Evolutionary conservation across 2,888 invertebrate species (phyloP).

Genomic region (Idaea dimidiata): DNA sequence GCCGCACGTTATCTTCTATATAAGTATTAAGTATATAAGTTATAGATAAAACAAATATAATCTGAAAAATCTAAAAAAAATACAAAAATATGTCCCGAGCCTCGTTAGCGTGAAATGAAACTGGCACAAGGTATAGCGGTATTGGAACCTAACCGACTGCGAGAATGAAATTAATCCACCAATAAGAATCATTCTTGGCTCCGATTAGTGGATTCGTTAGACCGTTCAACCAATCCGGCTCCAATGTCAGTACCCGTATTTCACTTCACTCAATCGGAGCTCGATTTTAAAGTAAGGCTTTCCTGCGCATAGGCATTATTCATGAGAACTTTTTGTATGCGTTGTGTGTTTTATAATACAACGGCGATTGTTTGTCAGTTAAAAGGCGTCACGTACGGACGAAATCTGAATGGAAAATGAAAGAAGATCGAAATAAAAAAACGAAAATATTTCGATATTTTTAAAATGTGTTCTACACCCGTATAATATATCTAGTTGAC

Average conservation of each 20-base stretch:
- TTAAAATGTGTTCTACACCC: background rate
- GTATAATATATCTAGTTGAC: conserved; percentile 6
- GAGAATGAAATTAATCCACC: background rate
- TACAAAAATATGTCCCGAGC: conserved; percentile 54
- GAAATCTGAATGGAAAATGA: no score
- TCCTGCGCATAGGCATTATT: conserved; percentile 58
- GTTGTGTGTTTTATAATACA: conserved; percentile 35
- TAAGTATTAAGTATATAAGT: conserved; percentile 79
- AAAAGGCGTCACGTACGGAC: background rate
- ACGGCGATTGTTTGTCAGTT: conserved; percentile 5
- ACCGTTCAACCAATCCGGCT: background rate
- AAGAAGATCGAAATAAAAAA: no score
- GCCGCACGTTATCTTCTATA: conserved; percentile 71
- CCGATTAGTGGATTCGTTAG: background rate
- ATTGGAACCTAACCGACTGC: background rate
- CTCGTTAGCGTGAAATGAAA: conserved; percentile 63
- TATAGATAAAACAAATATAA: conserved; percentile 69
- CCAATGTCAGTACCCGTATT: conserved; percentile 35
- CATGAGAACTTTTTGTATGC: conserved; percentile 49
- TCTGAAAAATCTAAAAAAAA: conserved; percentile 57
- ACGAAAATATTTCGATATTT: no score
- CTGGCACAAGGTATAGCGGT: conserved; percentile 38
- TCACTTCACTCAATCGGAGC: conserved; percentile 66
- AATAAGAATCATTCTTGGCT: background rate
- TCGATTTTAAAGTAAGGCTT: conserved; percentile 69